Evolutionary conservation across 2,113 vertebrate genomes (phyloP), one percentile per base, ranked within the genome.

Genomic region (Zosterops borbonicus): DNA sequence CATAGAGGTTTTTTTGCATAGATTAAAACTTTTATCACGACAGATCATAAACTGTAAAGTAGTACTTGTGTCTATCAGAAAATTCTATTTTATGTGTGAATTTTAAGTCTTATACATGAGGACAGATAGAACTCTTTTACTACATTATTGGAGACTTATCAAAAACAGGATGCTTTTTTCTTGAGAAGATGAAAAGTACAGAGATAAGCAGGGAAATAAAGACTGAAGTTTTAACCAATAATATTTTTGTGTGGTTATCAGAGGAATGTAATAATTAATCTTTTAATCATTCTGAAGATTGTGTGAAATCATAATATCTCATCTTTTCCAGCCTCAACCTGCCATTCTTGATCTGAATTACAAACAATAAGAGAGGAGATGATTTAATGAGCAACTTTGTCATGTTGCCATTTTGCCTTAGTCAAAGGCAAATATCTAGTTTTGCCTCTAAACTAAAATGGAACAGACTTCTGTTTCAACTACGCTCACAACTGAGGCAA

Each of bases 221-320:
- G 94, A 94, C 89, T 59, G 89, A 71, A 93, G 88, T 80, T 95
- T 96, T 74, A 96, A 95, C 93, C 92, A 96, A 95, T 93, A 93
- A 89, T 83, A 96, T 94, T 96, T 96, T 97, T 95, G 85, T 91
- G 94, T 96, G 94, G 94, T 97, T 97, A 96, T 94, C 93, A 96
- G 95, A 97, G 92, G 97, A 96, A 97, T 96, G 94, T 62, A 97
- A 96, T 93, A 97, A 97, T 95, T 96, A 97, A 97, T 95, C 87
- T 93, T 94, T 94, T 82, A 95, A 92, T 92, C 95, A 89, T 94
- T 96, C 84, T 85, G 92, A 83, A 93, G 82, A 96, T 89, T 78
- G 73, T 69, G 79, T 73, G 95, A 97, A 95, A 95, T 90, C 93
- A 90, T 95, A 95, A 79, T 77, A 94, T 77, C 91, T 96, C 94